Conservation (phyloP, 2,113 vertebrate species). For the Hydrochoerus hydrochaeris region DNA sequence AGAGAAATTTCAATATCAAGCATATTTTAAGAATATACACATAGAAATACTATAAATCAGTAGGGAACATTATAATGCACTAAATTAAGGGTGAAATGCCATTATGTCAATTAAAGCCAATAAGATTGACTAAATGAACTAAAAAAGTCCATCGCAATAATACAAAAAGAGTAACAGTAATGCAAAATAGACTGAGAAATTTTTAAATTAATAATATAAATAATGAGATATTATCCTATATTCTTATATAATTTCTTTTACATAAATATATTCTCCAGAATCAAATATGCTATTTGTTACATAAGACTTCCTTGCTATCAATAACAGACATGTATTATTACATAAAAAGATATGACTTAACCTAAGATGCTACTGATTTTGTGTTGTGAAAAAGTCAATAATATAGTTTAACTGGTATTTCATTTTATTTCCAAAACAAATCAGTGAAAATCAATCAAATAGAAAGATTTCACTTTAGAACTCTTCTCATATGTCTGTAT, state of each 20-base stretch:
- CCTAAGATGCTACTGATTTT: constrained; percentile 5
- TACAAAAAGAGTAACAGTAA: constrained; percentile 1
- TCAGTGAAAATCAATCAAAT: neutral
- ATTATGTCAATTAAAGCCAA: neutral
- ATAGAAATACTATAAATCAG: neutral
- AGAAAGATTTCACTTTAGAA: neutral
- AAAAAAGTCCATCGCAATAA: constrained; percentile 19
- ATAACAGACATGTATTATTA: constrained; percentile 29
- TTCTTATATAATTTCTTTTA: constrained; percentile 33
- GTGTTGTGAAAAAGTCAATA: neutral
- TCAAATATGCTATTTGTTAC: constrained; percentile 9
- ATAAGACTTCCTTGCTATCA: neutral
- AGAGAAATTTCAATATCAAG: neutral
- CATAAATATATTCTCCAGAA: neutral
- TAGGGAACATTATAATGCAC: neutral
- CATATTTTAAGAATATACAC: neutral
- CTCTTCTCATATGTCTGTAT: neutral
- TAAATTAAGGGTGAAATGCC: neutral
- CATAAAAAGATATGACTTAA: neutral
- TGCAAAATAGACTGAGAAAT: neutral
- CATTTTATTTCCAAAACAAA: constrained; percentile 5
- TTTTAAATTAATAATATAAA: constrained; percentile 23
- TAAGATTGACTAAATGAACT: neutral
- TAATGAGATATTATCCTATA: neutral
- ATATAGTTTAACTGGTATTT: constrained; percentile 5